Base-by-base conservation (phyloP, 1,140 invertebrate species). In the Eupeodes corollae region DNA sequence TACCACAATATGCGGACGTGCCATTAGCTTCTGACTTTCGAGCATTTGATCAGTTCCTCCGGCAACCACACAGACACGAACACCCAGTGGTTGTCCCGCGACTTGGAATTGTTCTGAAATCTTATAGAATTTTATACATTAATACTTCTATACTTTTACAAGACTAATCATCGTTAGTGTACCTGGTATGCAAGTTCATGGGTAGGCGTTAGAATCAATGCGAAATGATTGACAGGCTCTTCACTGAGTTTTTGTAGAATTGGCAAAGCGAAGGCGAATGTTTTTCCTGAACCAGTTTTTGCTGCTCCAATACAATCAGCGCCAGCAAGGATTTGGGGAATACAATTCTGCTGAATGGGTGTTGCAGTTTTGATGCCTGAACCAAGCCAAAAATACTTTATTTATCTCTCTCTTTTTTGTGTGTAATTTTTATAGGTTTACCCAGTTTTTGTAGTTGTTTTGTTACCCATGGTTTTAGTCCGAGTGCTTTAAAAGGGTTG, bases 271-370 rank as follows among this genome's bases (percentile, higher is more conserved):
- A 98, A 99, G 0, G 94, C 89, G 58, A 95, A 82, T 6, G 95
- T 98, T 77, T 99, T 99, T 32, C 96, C 96, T 46, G 91, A 96
- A 16, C 95, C 96, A 32, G 96, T 98, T 75, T 97, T 93, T 1
- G 93, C 92, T 55, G 91, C 84, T 13, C 92, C 94, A 59, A 98
- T 92, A 46, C 91, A 86, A 75, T 98, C 90, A 57, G 80, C 73
- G 0, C 91, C 91, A 52, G 73, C 55, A 38, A 97, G 68, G 55
- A 96, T 91, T 30, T 77, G 69, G 33, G 86, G 81, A 56, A 92
- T 88, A 59, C 87, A 91, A 53, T 83, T 79, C 58, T 76, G 63
- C 68, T 93, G 90, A 49, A 93, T 88, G n/a, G 81, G 79, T 2
- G 91, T 94, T 30, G 91, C 89, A 44, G 73, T 75, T 56, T 76